These are phyloP conservation scores for Scaptodrosophila latifasciaeformis DNA, from an alignment of 2,888 invertebrate species.

Conservation along the genomic window DNA sequence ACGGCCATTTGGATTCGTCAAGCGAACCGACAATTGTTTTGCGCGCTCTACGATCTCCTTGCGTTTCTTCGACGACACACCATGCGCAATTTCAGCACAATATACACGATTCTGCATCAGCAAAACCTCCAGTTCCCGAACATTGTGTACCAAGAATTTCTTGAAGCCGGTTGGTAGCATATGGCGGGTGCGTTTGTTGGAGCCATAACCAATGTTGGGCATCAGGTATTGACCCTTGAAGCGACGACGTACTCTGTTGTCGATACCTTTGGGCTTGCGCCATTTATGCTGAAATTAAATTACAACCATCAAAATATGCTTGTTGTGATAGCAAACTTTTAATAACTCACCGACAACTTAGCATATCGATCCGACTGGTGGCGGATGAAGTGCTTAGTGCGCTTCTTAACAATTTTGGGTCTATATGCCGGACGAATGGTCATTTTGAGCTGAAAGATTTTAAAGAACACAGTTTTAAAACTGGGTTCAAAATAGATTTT, in stretches of 20 bases:
- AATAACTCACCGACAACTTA: conserved; percentile 91
- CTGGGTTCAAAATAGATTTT: too few relatives aligned
- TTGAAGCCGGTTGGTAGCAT: conserved; percentile 98
- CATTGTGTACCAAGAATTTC: conserved; percentile 94
- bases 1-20: conserved; percentile 97
- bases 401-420: conserved; percentile 95
- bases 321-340: too few relatives aligned
- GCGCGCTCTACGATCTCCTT: conserved; percentile 97
- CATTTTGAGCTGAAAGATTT: too few relatives aligned
- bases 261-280: conserved; percentile 99
- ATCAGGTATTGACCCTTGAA: conserved; percentile 99
- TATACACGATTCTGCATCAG: conserved; percentile 99
- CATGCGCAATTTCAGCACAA: conserved; percentile 98
- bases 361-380: conserved; percentile 99
- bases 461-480: too few relatives aligned
- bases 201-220: conserved; percentile 99
- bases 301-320: too few relatives aligned
- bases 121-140: conserved; percentile 95
- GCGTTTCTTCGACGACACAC: conserved; percentile 97
- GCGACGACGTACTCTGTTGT: conserved; percentile 98
- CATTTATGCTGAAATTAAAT: conserved; percentile 88
- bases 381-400: conserved; percentile 97
- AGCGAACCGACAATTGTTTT: conserved; percentile 94
- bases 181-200: conserved; percentile 94
- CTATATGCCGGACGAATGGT: conserved; percentile 92